Conservation (phyloP, 2,797 vertebrate genomes). For the Enteromius afrohamiltoni region DNA sequence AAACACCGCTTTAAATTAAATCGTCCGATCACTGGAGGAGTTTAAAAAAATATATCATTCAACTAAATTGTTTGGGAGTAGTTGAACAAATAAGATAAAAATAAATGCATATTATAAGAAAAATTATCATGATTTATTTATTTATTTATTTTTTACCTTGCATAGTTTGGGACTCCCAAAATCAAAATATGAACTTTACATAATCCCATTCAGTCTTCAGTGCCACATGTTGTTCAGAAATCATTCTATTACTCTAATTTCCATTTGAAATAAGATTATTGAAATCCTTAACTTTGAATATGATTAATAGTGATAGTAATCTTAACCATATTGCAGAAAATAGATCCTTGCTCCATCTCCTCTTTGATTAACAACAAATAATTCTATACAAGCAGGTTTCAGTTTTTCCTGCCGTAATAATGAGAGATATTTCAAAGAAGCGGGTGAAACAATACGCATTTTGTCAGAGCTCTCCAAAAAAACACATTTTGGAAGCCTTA, state of each 20-base stretch:
- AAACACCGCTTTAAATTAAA: no score
- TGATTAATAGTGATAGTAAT: background rate
- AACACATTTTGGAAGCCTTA: constrained; percentile 15
- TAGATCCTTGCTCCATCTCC: background rate
- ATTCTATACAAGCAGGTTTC: background rate
- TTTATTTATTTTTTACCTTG: no score
- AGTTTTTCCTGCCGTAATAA: background rate
- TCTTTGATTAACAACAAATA: background rate
- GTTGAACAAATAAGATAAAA: no score
- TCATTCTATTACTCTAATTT: background rate
- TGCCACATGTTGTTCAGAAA: background rate
- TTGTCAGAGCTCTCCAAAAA: constrained; percentile 17
- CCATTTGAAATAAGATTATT: background rate
- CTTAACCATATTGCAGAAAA: background rate
- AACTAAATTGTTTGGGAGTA: no score
- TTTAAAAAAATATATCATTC: no score
- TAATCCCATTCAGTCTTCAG: background rate
- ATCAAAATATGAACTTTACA: no score
- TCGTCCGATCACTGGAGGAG: no score
- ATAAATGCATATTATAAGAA: no score
- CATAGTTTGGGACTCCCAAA: no score
- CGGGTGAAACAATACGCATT: constrained; percentile 18
- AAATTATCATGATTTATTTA: no score
- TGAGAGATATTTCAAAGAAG: constrained; percentile 9
- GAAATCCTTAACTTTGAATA: background rate